phyloP scores from a whole-genome alignment of 2,113 vertebrate genomes.

The Coryphaenoides rupestris region DNA sequence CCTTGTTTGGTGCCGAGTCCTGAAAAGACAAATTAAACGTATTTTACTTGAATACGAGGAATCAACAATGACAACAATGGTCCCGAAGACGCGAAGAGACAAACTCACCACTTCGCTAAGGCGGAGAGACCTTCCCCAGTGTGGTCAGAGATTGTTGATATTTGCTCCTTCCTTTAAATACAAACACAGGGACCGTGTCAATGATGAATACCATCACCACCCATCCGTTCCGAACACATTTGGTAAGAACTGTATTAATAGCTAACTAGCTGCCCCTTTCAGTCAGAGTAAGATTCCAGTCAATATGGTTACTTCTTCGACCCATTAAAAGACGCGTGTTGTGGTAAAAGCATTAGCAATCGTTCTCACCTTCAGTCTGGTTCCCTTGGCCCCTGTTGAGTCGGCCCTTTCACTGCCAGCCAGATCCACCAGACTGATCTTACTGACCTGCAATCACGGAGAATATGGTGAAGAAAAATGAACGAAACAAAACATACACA shows the following conservation, averaged over 20 bases:
- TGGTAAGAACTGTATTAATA: neutral
- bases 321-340: too few relatives aligned
- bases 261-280: too few relatives aligned
- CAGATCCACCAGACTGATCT: conserved; percentile 95
- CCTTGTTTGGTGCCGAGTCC: conserved; percentile 95
- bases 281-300: too few relatives aligned
- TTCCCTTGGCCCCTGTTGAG: conserved; percentile 95
- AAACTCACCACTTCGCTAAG: conserved; percentile 90
- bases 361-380: conserved; percentile 87
- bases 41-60: conserved; percentile 6
- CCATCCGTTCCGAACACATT: neutral
- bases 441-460: conserved; percentile 82
- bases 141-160: conserved; percentile 97
- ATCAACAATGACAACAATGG: neutral
- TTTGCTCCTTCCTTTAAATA: conserved; percentile 91
- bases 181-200: neutral
- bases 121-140: conserved; percentile 94
- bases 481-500: neutral
- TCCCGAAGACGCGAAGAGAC: neutral
- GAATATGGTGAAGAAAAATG: conserved; percentile 2
- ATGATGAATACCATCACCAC: neutral
- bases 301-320: too few relatives aligned
- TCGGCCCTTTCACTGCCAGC: conserved; percentile 94
- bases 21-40: conserved; percentile 45
- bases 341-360: neutral